phyloP scores from a whole-genome alignment of 37 sponge, comb jelly and placozoan genomes.

The Axinella damicornis region DNA sequence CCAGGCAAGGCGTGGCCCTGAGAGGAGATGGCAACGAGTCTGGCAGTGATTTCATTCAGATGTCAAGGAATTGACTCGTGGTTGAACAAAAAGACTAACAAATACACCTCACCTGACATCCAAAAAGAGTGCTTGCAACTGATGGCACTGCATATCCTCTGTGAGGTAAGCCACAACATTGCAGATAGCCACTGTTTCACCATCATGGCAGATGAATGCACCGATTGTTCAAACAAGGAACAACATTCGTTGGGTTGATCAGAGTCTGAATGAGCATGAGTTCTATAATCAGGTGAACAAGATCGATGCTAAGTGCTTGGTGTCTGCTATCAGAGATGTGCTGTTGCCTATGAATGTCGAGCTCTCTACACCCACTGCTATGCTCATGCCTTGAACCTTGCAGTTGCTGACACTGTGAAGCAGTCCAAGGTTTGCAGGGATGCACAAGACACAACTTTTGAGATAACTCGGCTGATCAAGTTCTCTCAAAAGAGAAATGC shows the following conservation, averaged over 20 bases:
- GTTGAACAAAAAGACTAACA: conserved; percentile 71
- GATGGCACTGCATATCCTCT: conserved; percentile 76
- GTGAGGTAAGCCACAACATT: conserved; percentile 52
- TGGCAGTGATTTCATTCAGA: conserved; percentile 66
- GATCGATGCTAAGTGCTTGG: conserved; percentile 58
- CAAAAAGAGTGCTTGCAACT: conserved; percentile 83
- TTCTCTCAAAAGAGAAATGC: no score
- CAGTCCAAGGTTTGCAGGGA: no score
- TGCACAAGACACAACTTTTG: no score
- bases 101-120: conserved; percentile 73
- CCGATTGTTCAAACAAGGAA: conserved; percentile 70
- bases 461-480: no score
- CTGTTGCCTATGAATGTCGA: conserved; percentile 41
- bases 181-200: conserved; percentile 50
- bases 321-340: conserved; percentile 34
- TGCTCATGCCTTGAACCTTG: no score
- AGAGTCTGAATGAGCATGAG: conserved; percentile 64
- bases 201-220: conserved; percentile 90
- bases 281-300: conserved; percentile 50
- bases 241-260: conserved; percentile 63
- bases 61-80: conserved; percentile 57
- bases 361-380: no score
- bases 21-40: conserved; percentile 54
- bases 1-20: conserved; percentile 75
- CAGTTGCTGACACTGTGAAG: no score